Evolutionary conservation across 2,113 vertebrate species (phyloP).

Genomic region (Alligator mississippiensis): DNA sequence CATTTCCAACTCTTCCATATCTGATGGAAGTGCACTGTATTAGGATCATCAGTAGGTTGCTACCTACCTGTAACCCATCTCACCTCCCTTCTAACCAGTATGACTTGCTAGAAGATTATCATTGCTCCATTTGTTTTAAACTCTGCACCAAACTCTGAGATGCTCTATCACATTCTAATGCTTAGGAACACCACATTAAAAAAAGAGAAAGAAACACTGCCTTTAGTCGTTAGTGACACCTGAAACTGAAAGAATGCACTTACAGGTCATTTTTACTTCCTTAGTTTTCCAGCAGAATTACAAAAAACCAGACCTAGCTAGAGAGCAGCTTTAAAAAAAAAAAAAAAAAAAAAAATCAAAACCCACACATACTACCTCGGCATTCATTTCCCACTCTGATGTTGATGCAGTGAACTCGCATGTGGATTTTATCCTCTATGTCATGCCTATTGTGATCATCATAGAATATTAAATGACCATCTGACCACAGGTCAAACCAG

Average conservation of each 20-base stretch:
- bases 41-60: not conserved
- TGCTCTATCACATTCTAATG: not conserved
- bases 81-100: not conserved
- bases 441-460: conserved; percentile 88
- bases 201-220: not conserved
- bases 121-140: not conserved
- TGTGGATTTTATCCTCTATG: conserved; percentile 93
- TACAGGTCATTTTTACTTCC: no score
- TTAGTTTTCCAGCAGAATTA: no score
- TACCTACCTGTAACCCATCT: not conserved
- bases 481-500: conserved; percentile 96
- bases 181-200: not conserved
- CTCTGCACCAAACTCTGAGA: not conserved
- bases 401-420: conserved; percentile 92
- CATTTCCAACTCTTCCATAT: not conserved
- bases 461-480: conserved; percentile 92
- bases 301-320: no score
- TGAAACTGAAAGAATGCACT: no score
- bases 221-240: not conserved
- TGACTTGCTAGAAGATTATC: not conserved
- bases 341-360: not conserved
- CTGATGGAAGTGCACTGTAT: not conserved
- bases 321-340: no score
- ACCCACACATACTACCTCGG: conserved; percentile 78
- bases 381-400: conserved; percentile 88